Conservation (phyloP, 2,113 vertebrate species). For the Lasiurus borealis region DNA sequence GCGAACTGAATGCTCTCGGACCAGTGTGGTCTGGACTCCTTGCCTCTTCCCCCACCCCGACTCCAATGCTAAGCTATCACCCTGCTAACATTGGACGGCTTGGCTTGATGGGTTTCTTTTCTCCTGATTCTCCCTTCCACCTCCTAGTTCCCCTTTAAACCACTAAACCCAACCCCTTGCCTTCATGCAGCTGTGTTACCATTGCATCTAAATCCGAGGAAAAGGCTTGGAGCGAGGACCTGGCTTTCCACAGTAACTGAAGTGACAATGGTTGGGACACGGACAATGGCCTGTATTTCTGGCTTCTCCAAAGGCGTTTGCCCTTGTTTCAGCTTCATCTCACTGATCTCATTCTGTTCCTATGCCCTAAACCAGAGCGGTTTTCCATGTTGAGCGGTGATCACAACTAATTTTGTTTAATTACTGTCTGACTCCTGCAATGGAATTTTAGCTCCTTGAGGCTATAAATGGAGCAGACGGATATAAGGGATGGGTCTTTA, state of each 20-base stretch:
- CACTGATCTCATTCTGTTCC: background rate
- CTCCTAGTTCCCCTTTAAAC: background rate
- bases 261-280: background rate
- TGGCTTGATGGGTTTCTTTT: background rate
- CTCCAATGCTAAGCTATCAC: accelerated
- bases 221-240: background rate
- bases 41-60: background rate
- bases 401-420: conserved; percentile 29
- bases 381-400: background rate
- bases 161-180: background rate
- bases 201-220: background rate
- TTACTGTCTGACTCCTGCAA: conserved; percentile 40
- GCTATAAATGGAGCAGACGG: background rate
- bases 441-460: conserved; percentile 26
- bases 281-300: background rate
- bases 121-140: background rate
- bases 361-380: background rate
- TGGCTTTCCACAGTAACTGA: background rate
- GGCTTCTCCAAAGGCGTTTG: conserved; percentile 12
- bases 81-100: background rate
- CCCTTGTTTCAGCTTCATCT: background rate
- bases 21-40: background rate
- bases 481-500: background rate
- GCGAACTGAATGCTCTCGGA: background rate
- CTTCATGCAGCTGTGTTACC: background rate